Percentiles rank a stretch among this genome's conserved stretches.
Conservation (phyloP, 2,888 invertebrate species). For the Ellobium chinense region DNA sequence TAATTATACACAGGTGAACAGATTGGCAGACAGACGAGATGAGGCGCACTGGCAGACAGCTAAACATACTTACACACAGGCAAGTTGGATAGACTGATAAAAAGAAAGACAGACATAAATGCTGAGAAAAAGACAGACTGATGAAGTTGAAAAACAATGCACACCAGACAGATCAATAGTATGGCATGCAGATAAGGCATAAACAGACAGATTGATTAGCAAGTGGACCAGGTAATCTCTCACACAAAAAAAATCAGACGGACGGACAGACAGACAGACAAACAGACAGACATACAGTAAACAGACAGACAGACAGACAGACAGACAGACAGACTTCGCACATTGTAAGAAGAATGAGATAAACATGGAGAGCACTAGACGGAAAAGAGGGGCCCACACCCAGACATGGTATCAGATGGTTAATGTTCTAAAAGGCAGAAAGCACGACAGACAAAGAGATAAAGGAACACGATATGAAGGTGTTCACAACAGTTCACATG, state of each 20-base stretch:
- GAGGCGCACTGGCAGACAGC: constrained; percentile 28
- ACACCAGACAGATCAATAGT: not conserved
- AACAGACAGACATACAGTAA: not conserved
- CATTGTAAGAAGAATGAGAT: constrained; percentile 35
- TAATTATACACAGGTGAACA: not conserved
- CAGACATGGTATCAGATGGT: constrained; percentile 10
- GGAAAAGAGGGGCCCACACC: not conserved
- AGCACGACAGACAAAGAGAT: constrained; percentile 21
- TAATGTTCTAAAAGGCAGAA: constrained; percentile 21
- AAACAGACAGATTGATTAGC: not conserved
- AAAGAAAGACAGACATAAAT: constrained; percentile 4
- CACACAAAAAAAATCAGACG: too few relatives aligned
- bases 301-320: not conserved
- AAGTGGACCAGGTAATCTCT: too few relatives aligned
- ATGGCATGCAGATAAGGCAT: not conserved
- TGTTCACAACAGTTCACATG: too few relatives aligned
- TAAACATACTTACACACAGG: not conserved
- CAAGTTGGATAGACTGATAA: not conserved
- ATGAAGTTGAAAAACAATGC: too few relatives aligned
- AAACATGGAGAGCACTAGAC: constrained; percentile 17
- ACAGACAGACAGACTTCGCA: constrained; percentile 25
- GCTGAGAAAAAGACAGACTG: not conserved
- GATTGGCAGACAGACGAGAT: not conserved
- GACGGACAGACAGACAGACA: not conserved
- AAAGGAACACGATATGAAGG: too few relatives aligned